Evolutionary conservation across 2,888 invertebrate species (phyloP).

Genomic region (Pandemis cinnamomeana): DNA sequence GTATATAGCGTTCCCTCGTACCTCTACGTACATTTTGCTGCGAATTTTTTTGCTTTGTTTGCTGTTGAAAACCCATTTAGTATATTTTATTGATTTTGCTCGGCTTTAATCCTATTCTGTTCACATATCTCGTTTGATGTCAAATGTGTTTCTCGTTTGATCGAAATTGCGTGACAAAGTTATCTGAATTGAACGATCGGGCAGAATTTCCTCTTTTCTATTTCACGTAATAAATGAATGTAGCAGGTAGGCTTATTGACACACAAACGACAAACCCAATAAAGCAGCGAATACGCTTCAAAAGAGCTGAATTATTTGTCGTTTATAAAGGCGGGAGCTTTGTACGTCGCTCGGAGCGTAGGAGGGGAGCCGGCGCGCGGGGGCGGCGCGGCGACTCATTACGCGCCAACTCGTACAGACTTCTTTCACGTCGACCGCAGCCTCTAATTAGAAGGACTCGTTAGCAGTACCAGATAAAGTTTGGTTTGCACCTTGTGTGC

Average conservation of each 20-base stretch:
- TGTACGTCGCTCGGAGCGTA: constrained; percentile 15
- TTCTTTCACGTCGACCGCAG: constrained; percentile 42
- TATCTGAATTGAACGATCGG: constrained; percentile 35
- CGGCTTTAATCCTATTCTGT: constrained; percentile 23
- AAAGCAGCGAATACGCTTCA: constrained; percentile 36
- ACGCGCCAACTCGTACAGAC: constrained; percentile 39
- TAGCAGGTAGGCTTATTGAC: constrained; percentile 41
- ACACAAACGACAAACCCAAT: constrained; percentile 44
- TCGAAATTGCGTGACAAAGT: constrained; percentile 36
- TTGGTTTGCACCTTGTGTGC: constrained; percentile 10
- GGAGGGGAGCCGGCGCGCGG: constrained; percentile 7
- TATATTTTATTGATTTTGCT: constrained; percentile 6
- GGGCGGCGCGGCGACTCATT: constrained; percentile 41
- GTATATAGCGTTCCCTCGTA: too few relatives aligned
- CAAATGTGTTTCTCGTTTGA: constrained; percentile 33
- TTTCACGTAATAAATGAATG: constrained; percentile 26
- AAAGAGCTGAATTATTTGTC: constrained; percentile 39
- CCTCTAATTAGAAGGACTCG: constrained; percentile 45
- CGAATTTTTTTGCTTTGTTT: neutral
- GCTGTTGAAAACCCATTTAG: neutral
- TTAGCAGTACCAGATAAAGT: constrained; percentile 37
- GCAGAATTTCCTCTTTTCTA: constrained; percentile 33
- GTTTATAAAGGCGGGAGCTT: constrained; percentile 34
- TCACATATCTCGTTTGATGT: constrained; percentile 26
- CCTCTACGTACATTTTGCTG: neutral